A percentile compares a stretch with the other conserved stretches of the same genome.
phyloP scores from a whole-genome alignment of 2,797 vertebrate genomes.

The Platalea minor region DNA sequence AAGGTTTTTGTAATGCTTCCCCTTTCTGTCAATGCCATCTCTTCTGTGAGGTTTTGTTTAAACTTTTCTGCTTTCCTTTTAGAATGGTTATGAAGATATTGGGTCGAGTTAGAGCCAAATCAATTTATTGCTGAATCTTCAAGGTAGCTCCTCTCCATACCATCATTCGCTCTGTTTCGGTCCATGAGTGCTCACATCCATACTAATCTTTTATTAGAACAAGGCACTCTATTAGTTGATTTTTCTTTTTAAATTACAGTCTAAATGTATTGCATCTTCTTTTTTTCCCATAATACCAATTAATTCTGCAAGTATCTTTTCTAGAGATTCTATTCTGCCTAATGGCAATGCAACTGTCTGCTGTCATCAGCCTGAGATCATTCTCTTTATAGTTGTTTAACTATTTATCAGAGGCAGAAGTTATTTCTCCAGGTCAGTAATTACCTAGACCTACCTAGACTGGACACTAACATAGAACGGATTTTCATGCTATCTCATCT shows the following conservation, averaged over 20 bases:
- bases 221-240: neutral
- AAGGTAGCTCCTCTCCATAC: neutral
- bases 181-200: neutral
- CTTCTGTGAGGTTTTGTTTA: neutral
- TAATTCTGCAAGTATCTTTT: neutral
- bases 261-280: neutral
- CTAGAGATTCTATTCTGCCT: neutral
- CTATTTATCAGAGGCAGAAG: slow-evolving; percentile 33
- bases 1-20: neutral
- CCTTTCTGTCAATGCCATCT: neutral
- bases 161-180: neutral
- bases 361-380: neutral
- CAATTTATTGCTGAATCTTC: neutral
- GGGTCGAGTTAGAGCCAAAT: neutral
- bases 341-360: neutral
- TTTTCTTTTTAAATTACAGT: neutral
- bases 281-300: neutral
- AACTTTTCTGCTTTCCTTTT: neutral
- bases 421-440: slow-evolving; percentile 29
- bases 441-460: neutral
- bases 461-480: neutral
- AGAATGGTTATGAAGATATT: neutral
- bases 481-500: neutral
- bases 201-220: neutral
- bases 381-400: neutral